These are phyloP conservation scores for Pristionchus fissidentatus DNA, from an alignment of 2,888 invertebrate genomes.

Conservation along the genomic window DNA sequence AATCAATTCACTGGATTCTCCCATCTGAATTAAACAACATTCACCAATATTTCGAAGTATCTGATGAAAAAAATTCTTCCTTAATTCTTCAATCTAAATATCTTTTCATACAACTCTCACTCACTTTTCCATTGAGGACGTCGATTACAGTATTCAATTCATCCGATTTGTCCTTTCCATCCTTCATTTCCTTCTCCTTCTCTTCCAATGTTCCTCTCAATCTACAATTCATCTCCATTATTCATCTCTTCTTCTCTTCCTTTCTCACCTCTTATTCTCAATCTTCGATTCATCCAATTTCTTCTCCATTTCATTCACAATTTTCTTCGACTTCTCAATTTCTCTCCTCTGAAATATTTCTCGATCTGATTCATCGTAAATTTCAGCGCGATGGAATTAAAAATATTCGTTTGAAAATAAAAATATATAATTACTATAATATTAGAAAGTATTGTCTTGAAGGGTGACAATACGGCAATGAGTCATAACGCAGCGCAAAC, in stretches of 20 bases:
- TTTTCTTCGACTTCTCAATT: background rate
- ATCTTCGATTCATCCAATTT: background rate
- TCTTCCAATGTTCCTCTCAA: background rate
- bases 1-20: background rate
- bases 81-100: background rate
- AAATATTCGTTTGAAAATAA: no score
- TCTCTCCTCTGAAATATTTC: background rate
- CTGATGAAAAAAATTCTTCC: background rate
- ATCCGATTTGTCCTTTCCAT: background rate
- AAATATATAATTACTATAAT: no score
- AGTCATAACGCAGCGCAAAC: no score
- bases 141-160: slow-evolving; percentile 9
- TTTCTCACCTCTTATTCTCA: background rate
- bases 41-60: background rate
- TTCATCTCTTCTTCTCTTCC: background rate
- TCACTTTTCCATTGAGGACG: background rate
- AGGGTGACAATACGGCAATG: no score
- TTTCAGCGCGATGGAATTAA: no score
- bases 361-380: background rate
- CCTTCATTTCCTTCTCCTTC: background rate
- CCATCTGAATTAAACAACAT: slow-evolving; percentile 8
- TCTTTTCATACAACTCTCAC: background rate
- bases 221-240: background rate
- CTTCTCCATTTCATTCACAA: background rate
- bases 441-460: no score